Evolutionary conservation across 2,113 vertebrate genomes (phyloP), one percentile per base, ranked within the genome.

Genomic region (Falcunculus frontatus): DNA sequence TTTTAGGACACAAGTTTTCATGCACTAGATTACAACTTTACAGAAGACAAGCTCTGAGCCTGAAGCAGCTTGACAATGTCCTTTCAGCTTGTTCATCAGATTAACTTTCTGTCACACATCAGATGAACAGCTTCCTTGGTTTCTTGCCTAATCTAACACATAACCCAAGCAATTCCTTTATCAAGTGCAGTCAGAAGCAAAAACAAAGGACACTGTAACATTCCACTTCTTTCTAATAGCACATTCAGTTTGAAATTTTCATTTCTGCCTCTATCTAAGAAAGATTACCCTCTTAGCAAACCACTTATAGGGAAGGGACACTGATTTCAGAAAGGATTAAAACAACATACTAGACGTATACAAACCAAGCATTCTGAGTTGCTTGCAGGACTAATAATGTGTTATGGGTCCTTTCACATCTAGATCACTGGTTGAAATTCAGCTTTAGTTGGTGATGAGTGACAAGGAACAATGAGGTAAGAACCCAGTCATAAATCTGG

Each of bases 361-460:
- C 65, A 89, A 95, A 95, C 53, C 65, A 91, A 78, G 62, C 41
- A 57, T 33, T 49, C 84, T 57, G 52, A 83, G 72, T 70, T 93
- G 78, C 92, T 84, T 86, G 74, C 44, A 83, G 84, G 39, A 97
- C 87, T 91, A 90, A 96, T 93, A 83, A 95, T 41, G 93, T 94
- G 82, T 77, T 90, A 93, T n/a, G 59, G 63, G 67, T 96, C 91
- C 81, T 91, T 95, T 94, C 92, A 92, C 89, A 96, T 96, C 63
- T 47, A 83, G 87, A 87, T 96, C 94, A 94, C 50, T 44, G 25
- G 94, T 80, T 96, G 84, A 96, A 96, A 90, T 60, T 83, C 78
- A 88, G 90, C 63, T 77, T 83, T 70, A 86, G 75, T 1, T 77
- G 82, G 87, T 88, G 87, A 94, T 77, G 90, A 96, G 60, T 90